Base-by-base conservation (phyloP, 2,797 vertebrate genomes). In the Acropternis orthonyx region DNA sequence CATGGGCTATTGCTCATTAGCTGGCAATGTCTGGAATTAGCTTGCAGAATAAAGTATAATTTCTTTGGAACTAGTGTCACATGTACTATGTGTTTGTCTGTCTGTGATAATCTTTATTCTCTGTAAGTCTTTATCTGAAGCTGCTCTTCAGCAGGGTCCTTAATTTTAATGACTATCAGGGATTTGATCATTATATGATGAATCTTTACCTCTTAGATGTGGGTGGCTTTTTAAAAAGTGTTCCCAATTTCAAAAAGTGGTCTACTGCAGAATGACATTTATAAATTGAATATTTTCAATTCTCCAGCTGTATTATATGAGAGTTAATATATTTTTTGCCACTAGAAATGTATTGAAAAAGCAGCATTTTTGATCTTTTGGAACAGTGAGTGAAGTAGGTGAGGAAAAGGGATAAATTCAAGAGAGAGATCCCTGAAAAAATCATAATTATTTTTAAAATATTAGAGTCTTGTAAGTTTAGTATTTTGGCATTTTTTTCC, bases 131-230 rank as follows among this genome's bases (percentile, higher is more conserved):
- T 88, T 75, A 84, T 87, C 41, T 91, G 74, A 88, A 85, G 23
- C 67, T 87, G 37, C 28, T 83, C 58, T 91, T 95, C 82, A 80
- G 46, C 62, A 83, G 27, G 14, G 37, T 77, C 59, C 72, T 63
- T 92, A 68, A 85, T 94, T 94, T 94, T 79, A 95, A 96, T 95
- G 87, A 58, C 86, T 92, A 67, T 71, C 66, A 75, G 44, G 56
- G 67, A 82, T 91, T 80, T 80, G 63, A 94, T 94, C 88, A 89
- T 80, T 95, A 39, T 21, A 32, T 58, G 61, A 73, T 65, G 65
- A 95, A 74, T 83, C 51, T 85, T 89, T 77, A 59, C 32, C 41
- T 93, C 88, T 85, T 48, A 86, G 90, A 89, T 73, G 15, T 88
- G 72, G 75, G 84, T 59, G 32, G 71, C 7, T 93, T 91, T 92